Percentiles rank a stretch among this genome's conserved stretches.
Evolutionary conservation across 2,113 vertebrate species (phyloP).

Genomic region (Eudyptes chrysolophus): DNA sequence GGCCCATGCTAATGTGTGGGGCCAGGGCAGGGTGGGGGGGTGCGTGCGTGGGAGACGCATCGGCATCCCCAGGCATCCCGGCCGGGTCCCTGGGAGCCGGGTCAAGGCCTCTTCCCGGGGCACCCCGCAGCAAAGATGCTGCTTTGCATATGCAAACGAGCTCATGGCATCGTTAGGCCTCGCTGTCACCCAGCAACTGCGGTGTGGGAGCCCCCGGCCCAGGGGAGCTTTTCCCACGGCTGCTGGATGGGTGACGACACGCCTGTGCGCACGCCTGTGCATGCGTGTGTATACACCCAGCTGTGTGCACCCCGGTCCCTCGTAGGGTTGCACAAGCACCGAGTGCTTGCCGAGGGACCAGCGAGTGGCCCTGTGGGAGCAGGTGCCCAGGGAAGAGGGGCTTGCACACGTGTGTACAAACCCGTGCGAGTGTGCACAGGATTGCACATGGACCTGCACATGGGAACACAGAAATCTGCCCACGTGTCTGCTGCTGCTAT

Average conservation of each 20-base stretch:
- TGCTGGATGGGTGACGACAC: rapidly evolving
- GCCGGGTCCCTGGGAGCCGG: neutral
- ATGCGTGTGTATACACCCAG: rapidly evolving
- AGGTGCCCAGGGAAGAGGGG: neutral
- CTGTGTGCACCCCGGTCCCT: rapidly evolving
- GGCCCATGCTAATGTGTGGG: neutral
- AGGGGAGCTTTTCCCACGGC: conserved; percentile 10
- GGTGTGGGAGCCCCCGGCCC: neutral
- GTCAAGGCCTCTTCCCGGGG: conserved; percentile 11
- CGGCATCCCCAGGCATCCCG: neutral
- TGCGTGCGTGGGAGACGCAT: rapidly evolving
- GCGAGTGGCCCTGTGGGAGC: rapidly evolving
- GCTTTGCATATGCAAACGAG: conserved; percentile 59
- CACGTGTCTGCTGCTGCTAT: neutral
- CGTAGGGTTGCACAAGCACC: neutral
- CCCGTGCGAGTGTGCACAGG: rapidly evolving
- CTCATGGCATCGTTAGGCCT: conserved; percentile 39
- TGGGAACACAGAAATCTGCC: neutral
- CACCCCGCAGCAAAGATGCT: neutral
- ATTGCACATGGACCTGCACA: rapidly evolving
- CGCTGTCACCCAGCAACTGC: conserved; percentile 41
- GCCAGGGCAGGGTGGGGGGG: neutral
- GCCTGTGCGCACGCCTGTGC: neutral
- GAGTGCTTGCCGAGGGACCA: neutral
- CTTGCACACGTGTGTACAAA: neutral